Conservation (phyloP, 2,797 vertebrate genomes). For the Smutsia gigantea region DNA sequence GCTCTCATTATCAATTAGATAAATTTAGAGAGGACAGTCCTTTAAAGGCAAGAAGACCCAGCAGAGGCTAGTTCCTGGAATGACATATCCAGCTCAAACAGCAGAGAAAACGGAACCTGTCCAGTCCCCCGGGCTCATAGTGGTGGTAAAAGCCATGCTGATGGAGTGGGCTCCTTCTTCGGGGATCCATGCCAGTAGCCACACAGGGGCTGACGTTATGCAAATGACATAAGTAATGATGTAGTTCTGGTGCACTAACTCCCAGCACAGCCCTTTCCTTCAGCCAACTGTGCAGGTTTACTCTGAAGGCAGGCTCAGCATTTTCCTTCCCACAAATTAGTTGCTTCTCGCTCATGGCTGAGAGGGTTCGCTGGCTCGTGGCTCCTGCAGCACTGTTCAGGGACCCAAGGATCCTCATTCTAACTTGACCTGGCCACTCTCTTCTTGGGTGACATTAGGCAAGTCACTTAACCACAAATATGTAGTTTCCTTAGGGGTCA, state of each 20-base stretch:
- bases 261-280: background rate
- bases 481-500: background rate
- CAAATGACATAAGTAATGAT: background rate
- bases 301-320: background rate
- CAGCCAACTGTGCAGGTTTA: background rate
- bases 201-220: background rate
- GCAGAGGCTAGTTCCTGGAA: background rate
- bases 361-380: background rate
- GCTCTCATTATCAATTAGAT: background rate
- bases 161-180: background rate
- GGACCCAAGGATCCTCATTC: background rate
- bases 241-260: background rate
- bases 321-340: conserved; percentile 24
- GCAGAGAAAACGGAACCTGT: background rate
- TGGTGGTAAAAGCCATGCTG: fast-evolving
- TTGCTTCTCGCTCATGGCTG: background rate
- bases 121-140: background rate
- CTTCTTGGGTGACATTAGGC: background rate
- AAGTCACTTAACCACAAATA: background rate
- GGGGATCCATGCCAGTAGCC: background rate
- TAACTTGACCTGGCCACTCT: background rate
- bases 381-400: background rate
- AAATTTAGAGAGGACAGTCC: background rate
- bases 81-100: background rate
- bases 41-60: background rate